phyloP scores from a whole-genome alignment of 35 echinoderm and acorn worm species.

The Antedon bifida region DNA sequence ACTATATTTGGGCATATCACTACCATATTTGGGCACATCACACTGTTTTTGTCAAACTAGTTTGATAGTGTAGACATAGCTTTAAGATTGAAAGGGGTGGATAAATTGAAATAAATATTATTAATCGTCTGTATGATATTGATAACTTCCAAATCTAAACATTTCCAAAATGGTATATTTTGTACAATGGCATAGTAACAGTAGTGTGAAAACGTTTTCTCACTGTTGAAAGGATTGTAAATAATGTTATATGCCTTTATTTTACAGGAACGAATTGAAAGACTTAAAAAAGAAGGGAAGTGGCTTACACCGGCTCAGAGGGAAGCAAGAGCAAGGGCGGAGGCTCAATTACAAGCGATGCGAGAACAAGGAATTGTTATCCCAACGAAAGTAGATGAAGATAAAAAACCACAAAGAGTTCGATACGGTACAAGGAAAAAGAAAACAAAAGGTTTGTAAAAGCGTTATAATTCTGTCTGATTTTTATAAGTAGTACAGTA shows the following conservation, averaged over 20 bases:
- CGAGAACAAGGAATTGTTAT: conserved; percentile 70
- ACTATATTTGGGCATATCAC: no score
- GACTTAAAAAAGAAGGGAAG: conserved; percentile 60
- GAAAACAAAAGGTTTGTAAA: conserved; percentile 10
- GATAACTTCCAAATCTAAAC: no score
- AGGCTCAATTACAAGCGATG: conserved; percentile 51
- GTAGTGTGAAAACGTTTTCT: no score
- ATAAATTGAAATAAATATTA: neutral
- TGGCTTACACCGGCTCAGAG: conserved; percentile 69
- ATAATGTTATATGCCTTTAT: no score
- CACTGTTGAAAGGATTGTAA: no score
- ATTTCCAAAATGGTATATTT: no score
- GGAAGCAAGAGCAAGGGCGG: conserved; percentile 46
- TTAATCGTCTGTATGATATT: neutral
- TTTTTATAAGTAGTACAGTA: no score
- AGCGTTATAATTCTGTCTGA: neutral
- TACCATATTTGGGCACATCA: no score
- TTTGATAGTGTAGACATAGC: no score
- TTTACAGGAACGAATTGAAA: conserved; percentile 66
- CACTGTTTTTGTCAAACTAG: no score
- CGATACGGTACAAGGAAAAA: conserved; percentile 30
- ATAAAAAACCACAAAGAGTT: conserved; percentile 26
- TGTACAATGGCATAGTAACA: no score
- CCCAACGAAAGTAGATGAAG: conserved; percentile 47
- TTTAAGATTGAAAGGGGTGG: no score